Conservation (phyloP, 2,888 invertebrate genomes). For the Gryllus longicercus region DNA sequence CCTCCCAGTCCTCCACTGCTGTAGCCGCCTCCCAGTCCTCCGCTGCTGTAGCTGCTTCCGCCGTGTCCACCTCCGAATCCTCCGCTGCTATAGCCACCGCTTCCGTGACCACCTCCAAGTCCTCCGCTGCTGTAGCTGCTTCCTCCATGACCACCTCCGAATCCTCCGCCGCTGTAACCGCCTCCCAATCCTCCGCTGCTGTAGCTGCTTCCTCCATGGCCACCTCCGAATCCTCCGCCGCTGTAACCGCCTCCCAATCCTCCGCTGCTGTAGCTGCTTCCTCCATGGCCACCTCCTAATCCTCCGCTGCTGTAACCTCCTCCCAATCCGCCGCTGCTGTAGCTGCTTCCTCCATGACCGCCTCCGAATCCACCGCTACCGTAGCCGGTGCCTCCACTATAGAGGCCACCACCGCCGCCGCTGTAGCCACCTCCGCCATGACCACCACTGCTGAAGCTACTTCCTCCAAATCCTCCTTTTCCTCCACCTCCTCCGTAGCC, state of each 20-base stretch:
- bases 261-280: conserved; percentile 18
- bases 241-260: conserved; percentile 23
- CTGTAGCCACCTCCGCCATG: conserved; percentile 21
- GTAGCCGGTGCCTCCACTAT: conserved; percentile 19
- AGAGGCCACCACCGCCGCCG: background rate
- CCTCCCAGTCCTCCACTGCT: background rate
- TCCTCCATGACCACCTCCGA: conserved; percentile 20
- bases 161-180: conserved; percentile 21
- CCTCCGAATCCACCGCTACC: conserved; percentile 25
- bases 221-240: conserved; percentile 12
- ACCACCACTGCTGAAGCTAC: conserved; percentile 6
- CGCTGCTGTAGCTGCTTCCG: background rate
- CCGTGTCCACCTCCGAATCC: conserved; percentile 12
- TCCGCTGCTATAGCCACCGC: conserved; percentile 21
- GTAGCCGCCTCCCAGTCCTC: background rate
- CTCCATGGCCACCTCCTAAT: conserved; percentile 23
- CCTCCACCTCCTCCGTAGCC: conserved; percentile 4
- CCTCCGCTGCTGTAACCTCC: conserved; percentile 25
- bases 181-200: conserved; percentile 22
- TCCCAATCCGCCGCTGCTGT: conserved; percentile 24
- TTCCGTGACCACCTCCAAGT: conserved; percentile 19
- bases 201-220: conserved; percentile 24
- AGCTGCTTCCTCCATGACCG: conserved; percentile 23
- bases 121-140: conserved; percentile 12
- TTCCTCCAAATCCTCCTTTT: background rate